Base-by-base conservation (phyloP, 2,113 vertebrate species). In the Prietella phreatophila region DNA sequence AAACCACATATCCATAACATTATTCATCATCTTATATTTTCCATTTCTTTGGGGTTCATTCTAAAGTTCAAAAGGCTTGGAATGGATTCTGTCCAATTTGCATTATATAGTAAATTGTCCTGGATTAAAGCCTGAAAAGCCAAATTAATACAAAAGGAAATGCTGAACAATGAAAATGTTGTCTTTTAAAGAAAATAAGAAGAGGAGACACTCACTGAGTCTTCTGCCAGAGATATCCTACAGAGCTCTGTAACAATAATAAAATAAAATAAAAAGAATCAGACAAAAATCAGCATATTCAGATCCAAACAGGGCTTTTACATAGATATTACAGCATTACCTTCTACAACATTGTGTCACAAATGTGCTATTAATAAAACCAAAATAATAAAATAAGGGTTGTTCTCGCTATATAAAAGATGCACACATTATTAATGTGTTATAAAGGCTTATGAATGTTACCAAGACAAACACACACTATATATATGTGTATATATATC, bases 151-250 rank as follows among this genome's bases (percentile, higher is more conserved):
- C 4, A 10, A 75, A 42, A 39, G 30, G 30, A 75, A 75, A 76
- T 42, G 2, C 4, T 33, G 13, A 69, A 30, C n/a, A 71, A 36
- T 36, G 15, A 75, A 75, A 22, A 17, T 20, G 19, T 9, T 42
- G 71, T 39, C 19, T 36, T 42, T 30, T 14, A 67, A 67, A 30
- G 19, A 75, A 27, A 2, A 3, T 0, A 47, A 47, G 11, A 22
- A 42, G 1, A 5, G 56, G 55, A 60, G 82, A 55, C n/a, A 97
- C 98, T 98, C 92, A 99, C 98, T 14, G 97, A 95, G 93, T 99
- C 98, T 90, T 99, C 98, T 25, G 97, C 96, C 88, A 99, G 91
- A 0, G 97, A 98, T 14, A 93, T 93, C 86, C 97, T 96, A 88
- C 98, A 99, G 90, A 99, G 95, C 91, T 97, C 98, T 99, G 90